Percentiles rank a stretch among this genome's conserved stretches.
Evolutionary conservation across 2,888 invertebrate species (phyloP).

Genomic region (Troglohyphantes excavatus): DNA sequence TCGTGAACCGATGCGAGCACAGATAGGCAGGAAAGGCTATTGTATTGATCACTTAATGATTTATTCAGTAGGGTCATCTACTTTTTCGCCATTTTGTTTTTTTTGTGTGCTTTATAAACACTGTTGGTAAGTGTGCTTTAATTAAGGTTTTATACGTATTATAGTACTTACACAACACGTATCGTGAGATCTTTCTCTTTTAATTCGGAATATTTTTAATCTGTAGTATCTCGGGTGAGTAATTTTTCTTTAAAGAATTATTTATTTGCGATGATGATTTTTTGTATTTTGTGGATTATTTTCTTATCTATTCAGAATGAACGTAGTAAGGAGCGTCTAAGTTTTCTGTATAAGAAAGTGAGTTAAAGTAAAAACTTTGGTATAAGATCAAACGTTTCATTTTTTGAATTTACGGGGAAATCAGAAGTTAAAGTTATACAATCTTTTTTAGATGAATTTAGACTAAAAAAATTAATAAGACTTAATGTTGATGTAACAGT

Average conservation of each 20-base stretch:
- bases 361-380: too few relatives aligned
- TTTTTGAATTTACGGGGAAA: too few relatives aligned
- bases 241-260: background rate
- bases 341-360: too few relatives aligned
- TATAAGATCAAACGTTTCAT: too few relatives aligned
- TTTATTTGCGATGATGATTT: background rate
- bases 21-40: slow-evolving; percentile 12
- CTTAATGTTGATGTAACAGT: too few relatives aligned
- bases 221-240: background rate
- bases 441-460: too few relatives aligned
- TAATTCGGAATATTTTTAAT: background rate
- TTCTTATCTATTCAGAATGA: too few relatives aligned
- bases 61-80: slow-evolving; percentile 28
- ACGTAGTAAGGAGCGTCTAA: too few relatives aligned
- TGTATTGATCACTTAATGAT: slow-evolving; percentile 50
- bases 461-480: too few relatives aligned
- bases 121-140: slow-evolving; percentile 4
- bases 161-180: background rate
- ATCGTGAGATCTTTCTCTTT: background rate
- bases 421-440: too few relatives aligned
- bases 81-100: background rate
- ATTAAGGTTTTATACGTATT: background rate
- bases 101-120: background rate
- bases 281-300: too few relatives aligned
- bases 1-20: slow-evolving; percentile 42